A percentile compares a stretch with the other conserved stretches of the same genome.
Evolutionary conservation across 2,113 vertebrate species (phyloP).

Genomic region (Orcinus orca): DNA sequence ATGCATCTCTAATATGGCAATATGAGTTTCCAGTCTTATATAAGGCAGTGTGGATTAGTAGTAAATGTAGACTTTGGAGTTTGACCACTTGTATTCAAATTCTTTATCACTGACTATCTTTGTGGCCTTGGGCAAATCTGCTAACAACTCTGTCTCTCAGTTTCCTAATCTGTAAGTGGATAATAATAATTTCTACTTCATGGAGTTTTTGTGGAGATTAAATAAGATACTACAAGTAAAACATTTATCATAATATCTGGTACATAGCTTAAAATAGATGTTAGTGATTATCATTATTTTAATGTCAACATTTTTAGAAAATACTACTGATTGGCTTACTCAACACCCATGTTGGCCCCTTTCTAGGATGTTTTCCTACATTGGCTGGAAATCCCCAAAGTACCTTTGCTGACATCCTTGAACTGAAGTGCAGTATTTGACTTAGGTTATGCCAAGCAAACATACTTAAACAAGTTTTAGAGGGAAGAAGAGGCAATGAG

Average conservation of each 20-base stretch:
- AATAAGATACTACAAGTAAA: neutral
- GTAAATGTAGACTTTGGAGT: neutral
- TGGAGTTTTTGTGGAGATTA: neutral
- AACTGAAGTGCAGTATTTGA: neutral
- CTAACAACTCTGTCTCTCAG: neutral
- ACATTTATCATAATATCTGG: neutral
- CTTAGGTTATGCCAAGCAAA: neutral
- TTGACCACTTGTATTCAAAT: neutral
- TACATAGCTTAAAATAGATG: neutral
- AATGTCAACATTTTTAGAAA: constrained; percentile 13
- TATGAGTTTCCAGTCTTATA: neutral
- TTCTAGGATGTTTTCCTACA: neutral
- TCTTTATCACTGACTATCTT: neutral
- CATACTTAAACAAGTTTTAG: neutral
- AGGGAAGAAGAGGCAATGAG: neutral
- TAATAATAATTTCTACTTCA: neutral
- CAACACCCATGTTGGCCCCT: neutral
- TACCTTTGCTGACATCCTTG: neutral
- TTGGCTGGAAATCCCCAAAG: neutral
- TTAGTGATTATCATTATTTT: neutral
- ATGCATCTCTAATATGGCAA: neutral
- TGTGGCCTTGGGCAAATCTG: neutral
- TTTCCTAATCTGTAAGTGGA: neutral
- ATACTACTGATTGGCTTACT: neutral
- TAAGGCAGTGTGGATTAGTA: neutral